Evolutionary conservation across 2,888 invertebrate species (phyloP).

Genomic region (Lepidochitona cinerea): DNA sequence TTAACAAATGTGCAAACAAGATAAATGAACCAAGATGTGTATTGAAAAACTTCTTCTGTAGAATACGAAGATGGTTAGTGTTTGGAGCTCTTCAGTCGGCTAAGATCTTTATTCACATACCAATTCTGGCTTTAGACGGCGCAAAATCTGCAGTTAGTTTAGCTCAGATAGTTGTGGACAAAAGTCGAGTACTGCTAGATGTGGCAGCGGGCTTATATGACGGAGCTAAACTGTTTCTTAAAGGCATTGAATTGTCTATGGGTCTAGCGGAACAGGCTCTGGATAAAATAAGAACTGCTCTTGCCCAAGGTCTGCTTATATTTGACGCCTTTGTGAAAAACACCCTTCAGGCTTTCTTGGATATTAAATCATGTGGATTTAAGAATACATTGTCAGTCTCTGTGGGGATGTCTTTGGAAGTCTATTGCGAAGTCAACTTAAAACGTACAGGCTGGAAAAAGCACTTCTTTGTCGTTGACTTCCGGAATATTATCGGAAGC

Average conservation of each 20-base stretch:
- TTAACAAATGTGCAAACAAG: background rate
- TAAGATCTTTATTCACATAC: background rate
- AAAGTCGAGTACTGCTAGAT: background rate
- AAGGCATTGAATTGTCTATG: background rate
- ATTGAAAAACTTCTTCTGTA: background rate
- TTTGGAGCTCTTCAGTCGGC: conserved; percentile 1
- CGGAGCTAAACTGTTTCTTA: background rate
- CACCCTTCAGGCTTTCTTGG: conserved; percentile 6
- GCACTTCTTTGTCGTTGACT: background rate
- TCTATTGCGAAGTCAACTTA: conserved; percentile 9
- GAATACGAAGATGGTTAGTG: background rate
- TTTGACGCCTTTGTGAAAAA: conserved; percentile 10
- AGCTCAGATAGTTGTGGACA: background rate
- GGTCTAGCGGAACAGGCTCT: background rate
- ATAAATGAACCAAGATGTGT: background rate
- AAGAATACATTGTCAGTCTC: background rate
- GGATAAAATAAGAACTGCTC: background rate
- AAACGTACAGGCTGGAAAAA: background rate
- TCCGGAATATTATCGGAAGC: conserved; percentile 1
- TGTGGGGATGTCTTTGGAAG: background rate
- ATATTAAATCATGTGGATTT: conserved; percentile 15
- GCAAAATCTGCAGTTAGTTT: background rate
- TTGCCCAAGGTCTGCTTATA: conserved; percentile 2
- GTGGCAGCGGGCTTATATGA: background rate
- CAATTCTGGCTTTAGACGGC: background rate